phyloP scores from a whole-genome alignment of 2,113 vertebrate species.

The Perognathus longimembris region DNA sequence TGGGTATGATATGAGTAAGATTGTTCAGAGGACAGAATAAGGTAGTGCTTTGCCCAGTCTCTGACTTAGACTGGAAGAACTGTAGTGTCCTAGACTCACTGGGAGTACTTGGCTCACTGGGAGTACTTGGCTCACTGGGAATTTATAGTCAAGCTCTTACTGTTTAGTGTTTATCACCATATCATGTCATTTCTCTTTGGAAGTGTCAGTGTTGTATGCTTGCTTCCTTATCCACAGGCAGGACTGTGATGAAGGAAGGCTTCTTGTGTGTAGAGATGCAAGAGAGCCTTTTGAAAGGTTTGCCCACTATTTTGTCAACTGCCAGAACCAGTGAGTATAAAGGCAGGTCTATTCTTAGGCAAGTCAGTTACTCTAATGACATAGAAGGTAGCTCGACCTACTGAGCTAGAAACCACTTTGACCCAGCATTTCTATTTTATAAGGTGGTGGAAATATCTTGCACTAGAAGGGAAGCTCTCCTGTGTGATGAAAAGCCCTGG shows the following conservation, averaged over 20 bases:
- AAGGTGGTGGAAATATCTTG: not conserved
- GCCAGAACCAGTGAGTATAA: not conserved
- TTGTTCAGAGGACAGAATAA: not conserved
- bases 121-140: not conserved
- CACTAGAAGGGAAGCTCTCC: not conserved
- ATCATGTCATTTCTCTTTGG: not conserved
- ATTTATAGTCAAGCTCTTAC: not conserved
- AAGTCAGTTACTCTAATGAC: not conserved
- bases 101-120: not conserved
- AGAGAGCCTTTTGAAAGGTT: not conserved
- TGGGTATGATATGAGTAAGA: not conserved
- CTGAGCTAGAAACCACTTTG: not conserved
- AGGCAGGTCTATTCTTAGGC: not conserved
- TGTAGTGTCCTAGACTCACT: not conserved
- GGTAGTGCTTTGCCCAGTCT: not conserved
- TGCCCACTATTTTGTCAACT: not conserved
- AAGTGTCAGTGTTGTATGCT: not conserved
- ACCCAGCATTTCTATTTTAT: not conserved
- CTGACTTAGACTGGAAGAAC: not conserved
- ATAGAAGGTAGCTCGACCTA: not conserved
- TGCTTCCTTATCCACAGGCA: not conserved
- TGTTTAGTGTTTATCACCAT: constrained; percentile 15
- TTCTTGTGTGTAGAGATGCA: not conserved
- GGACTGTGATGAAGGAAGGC: not conserved
- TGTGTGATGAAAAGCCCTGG: not conserved